phyloP scores from a whole-genome alignment of 2,797 vertebrate species.

The Spinibarbus caldwelli region DNA sequence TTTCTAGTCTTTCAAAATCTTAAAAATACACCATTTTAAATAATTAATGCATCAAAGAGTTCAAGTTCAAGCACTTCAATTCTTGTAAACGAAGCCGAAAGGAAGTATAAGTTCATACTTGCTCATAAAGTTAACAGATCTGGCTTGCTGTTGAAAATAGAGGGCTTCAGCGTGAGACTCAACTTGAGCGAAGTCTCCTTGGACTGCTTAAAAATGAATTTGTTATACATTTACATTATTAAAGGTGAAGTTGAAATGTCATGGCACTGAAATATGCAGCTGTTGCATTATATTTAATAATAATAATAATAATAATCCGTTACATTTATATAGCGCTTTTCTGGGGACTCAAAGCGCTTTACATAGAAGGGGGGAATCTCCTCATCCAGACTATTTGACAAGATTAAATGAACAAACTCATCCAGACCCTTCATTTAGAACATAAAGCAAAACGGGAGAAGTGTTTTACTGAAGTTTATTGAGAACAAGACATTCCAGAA shows the following conservation, averaged over 20 bases:
- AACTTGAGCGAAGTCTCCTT: background rate
- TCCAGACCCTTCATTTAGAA: background rate
- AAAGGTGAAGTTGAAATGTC: background rate
- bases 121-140: background rate
- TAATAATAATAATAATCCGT: no score
- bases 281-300: background rate
- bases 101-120: background rate
- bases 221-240: background rate
- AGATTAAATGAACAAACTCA: background rate
- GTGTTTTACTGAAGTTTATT: background rate
- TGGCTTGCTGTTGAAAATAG: background rate
- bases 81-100: background rate
- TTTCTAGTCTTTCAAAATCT: background rate
- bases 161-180: background rate
- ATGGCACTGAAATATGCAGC: background rate
- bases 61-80: background rate
- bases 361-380: no score
- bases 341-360: no score
- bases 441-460: background rate
- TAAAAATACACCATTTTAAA: background rate
- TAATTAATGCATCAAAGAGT: background rate
- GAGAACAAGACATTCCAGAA: background rate
- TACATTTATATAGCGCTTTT: no score
- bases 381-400: no score
- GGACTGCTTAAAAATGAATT: background rate